Base-by-base conservation (phyloP, 2,888 invertebrate genomes). In the Bursaphelenchus okinawaensis region DNA sequence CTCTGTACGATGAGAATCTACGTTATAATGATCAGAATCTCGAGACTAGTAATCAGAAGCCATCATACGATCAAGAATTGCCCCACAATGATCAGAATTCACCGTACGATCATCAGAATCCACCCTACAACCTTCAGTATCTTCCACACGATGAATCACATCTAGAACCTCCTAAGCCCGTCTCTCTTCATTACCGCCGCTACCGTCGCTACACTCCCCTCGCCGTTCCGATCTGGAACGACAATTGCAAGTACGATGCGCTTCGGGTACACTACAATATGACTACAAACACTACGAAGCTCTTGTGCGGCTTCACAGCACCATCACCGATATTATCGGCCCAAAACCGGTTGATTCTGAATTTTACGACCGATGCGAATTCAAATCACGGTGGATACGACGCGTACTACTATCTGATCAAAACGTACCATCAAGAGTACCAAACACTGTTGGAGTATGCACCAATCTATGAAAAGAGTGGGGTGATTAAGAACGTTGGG, bases 401-500 rank as follows among this genome's bases (percentile, higher is more conserved):
- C 40, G 68, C 70, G 12, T 65, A 67, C 24, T 79, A 78, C 57
- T 75, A 68, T 50, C 65, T 72, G 16, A 70, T 70, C 7, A 64
- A 59, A 16, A 52, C 40, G 8, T 52, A 68, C 7, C 52, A 52
- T 16, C 29, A 63, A 61, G 23, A 24, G 20, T 24, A 20, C 1
- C 12, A 40, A 31, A 24, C 28, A 9, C 29, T 75, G 26, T 75
- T 64, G 55, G 69, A 73, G 50, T 76, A 78, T 27, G 68, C 74
- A 4, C 67, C 74, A 29, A 68, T 66, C 4, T 70, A 73, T 50
- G 77, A 77, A 51, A 55, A 65, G 52, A 54, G 65, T 16, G 79
- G 79, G 27, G 73, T 66, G 1, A 27, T 79, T 12, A 70, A 76
- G 4, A 77, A 67, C 64, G 67, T 79, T 19, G 75, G 74, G 7